Conservation (phyloP, 2,797 vertebrate genomes). For the Garrulus glandarius region DNA sequence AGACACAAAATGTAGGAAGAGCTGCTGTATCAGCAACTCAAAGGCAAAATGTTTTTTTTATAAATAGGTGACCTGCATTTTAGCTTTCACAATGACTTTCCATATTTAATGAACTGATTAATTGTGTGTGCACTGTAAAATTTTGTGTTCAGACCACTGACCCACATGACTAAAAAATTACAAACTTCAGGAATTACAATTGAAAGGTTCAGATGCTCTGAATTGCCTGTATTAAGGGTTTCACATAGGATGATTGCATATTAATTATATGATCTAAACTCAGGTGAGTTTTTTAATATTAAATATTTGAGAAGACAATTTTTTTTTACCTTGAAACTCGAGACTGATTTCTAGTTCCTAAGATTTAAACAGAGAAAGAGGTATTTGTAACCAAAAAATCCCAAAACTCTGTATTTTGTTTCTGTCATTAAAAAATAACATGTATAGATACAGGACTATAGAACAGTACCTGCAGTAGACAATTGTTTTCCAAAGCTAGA, state of each 20-base stretch:
- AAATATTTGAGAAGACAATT: not conserved
- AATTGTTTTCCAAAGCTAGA: not conserved
- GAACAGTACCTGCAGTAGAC: not conserved
- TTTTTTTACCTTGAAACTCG: not conserved
- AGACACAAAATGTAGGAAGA: not conserved
- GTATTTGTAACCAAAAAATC: not conserved
- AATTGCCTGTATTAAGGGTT: not conserved
- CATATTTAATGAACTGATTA: conserved; percentile 63
- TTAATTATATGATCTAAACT: conserved; percentile 10
- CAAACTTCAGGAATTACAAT: conserved; percentile 37
- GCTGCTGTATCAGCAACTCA: not conserved
- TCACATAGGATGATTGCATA: not conserved
- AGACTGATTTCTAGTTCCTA: not conserved
- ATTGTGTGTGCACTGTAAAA: conserved; percentile 29
- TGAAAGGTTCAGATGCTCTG: conserved; percentile 44
- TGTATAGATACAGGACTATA: not conserved
- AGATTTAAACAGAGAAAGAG: not conserved
- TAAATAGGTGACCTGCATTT: conserved; percentile 28
- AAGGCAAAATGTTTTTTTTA: not conserved
- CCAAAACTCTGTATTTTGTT: not conserved
- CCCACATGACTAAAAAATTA: not conserved
- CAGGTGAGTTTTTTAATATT: not conserved
- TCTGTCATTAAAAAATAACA: not conserved
- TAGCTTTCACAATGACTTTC: not conserved
- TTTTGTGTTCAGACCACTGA: not conserved